These are phyloP conservation scores for Brevipalpus yothersi DNA, from an alignment of 1,140 invertebrate species.

Conservation along the genomic window DNA sequence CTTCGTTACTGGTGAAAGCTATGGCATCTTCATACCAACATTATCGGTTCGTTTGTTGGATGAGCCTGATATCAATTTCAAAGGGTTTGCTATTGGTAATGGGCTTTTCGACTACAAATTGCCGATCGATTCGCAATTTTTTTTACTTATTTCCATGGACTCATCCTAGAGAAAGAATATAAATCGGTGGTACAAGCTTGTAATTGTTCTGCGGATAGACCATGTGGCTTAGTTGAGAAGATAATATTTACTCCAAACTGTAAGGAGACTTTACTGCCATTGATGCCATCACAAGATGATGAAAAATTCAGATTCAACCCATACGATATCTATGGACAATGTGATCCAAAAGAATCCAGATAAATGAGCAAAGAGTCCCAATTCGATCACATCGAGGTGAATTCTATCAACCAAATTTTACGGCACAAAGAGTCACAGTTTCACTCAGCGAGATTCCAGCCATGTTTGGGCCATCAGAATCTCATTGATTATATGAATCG, in stretches of 20 bases:
- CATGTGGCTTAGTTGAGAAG: neutral
- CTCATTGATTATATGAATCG: slow-evolving; percentile 18
- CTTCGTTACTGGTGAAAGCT: slow-evolving; percentile 24
- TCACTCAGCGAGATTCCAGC: neutral
- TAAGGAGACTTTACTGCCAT: neutral
- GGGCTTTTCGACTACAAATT: slow-evolving; percentile 17
- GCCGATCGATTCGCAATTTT: neutral
- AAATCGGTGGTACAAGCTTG: neutral
- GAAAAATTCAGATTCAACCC: neutral
- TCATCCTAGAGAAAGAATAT: neutral
- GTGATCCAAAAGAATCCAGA: neutral
- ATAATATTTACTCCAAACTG: neutral
- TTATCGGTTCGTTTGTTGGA: slow-evolving; percentile 23
- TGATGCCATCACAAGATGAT: neutral
- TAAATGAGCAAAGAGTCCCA: neutral
- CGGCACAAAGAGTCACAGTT: neutral
- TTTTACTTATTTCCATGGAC: neutral
- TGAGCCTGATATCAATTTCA: slow-evolving; percentile 20
- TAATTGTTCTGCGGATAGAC: too few species aligned
- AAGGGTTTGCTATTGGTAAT: slow-evolving; percentile 28
- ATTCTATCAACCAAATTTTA: too few species aligned
- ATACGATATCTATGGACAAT: neutral
- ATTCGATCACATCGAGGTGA: neutral
- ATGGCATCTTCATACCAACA: slow-evolving; percentile 26
- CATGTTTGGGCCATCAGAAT: neutral